A percentile compares a stretch with the other conserved stretches of the same genome.
These are phyloP conservation scores for Liopterus haemorrhoidalis DNA, from an alignment of 2,888 invertebrate genomes.

Conservation along the genomic window DNA sequence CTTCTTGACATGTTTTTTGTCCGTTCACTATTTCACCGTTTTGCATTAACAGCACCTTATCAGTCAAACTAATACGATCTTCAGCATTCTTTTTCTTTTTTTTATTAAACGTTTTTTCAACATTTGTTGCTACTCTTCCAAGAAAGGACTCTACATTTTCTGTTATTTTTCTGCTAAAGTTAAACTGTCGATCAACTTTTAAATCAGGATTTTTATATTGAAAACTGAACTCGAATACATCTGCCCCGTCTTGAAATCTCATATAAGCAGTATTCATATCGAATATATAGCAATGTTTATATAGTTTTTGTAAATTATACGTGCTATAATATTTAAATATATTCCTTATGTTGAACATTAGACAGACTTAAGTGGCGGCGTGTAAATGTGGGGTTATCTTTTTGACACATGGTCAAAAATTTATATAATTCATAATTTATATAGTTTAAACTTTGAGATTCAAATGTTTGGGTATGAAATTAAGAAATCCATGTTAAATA, in stretches of 20 bases:
- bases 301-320: too few species aligned
- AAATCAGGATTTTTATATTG: slow-evolving; percentile 47
- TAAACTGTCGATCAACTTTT: slow-evolving; percentile 60
- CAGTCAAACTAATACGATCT: slow-evolving; percentile 30
- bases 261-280: slow-evolving; percentile 58
- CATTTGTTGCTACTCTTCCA: slow-evolving; percentile 56
- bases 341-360: too few species aligned
- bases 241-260: slow-evolving; percentile 47
- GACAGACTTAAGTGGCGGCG: too few species aligned
- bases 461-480: too few species aligned
- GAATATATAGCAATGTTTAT: slow-evolving; percentile 40
- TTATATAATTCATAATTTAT: too few species aligned
- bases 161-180: slow-evolving; percentile 58
- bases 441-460: too few species aligned
- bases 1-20: slow-evolving; percentile 38
- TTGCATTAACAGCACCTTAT: slow-evolving; percentile 32
- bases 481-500: too few species aligned
- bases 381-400: too few species aligned
- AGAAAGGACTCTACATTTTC: slow-evolving; percentile 59
- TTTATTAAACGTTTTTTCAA: slow-evolving; percentile 53
- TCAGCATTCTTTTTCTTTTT: slow-evolving; percentile 36
- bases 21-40: slow-evolving; percentile 38
- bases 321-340: too few species aligned
- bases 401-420: too few species aligned
- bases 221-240: slow-evolving; percentile 54